Conservation (phyloP, 2,888 invertebrate species). For the Eupithecia insigniata region DNA sequence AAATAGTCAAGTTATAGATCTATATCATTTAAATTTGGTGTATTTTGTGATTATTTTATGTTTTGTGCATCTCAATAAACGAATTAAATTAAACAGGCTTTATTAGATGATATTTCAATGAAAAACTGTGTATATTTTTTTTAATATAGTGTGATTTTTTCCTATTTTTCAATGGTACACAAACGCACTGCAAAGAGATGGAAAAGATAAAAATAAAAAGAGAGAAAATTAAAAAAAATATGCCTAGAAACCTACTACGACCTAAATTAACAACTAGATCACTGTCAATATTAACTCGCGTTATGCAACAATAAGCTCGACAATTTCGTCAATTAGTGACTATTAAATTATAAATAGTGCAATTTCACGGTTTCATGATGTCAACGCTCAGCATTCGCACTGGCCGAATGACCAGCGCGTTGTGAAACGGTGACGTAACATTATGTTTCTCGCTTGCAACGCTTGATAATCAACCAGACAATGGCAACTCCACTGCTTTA, state of each 20-base stretch:
- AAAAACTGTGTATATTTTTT: too few species aligned
- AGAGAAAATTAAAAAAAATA: too few species aligned
- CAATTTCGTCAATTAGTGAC: constrained; percentile 30
- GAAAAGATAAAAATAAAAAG: too few species aligned
- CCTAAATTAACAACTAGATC: constrained; percentile 19
- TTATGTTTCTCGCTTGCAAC: constrained; percentile 47
- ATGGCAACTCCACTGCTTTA: constrained; percentile 39
- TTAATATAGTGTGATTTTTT: too few species aligned
- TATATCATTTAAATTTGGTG: too few species aligned
- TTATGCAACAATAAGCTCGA: constrained; percentile 18
- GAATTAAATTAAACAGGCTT: too few species aligned
- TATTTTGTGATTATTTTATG: too few species aligned
- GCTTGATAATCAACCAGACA: constrained; percentile 42
- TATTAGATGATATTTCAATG: too few species aligned
- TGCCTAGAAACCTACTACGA: neutral
- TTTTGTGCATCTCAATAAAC: too few species aligned
- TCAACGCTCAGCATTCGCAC: constrained; percentile 56
- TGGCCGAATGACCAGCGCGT: constrained; percentile 49
- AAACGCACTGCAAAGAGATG: too few species aligned
- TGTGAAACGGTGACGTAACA: constrained; percentile 59
- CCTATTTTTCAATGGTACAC: too few species aligned
- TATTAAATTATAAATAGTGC: constrained; percentile 48
- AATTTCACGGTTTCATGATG: constrained; percentile 47
- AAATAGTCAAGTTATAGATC: too few species aligned
- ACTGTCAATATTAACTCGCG: constrained; percentile 19